Evolutionary conservation across 2,888 invertebrate species (phyloP).

Genomic region (Uropetala carovei): DNA sequence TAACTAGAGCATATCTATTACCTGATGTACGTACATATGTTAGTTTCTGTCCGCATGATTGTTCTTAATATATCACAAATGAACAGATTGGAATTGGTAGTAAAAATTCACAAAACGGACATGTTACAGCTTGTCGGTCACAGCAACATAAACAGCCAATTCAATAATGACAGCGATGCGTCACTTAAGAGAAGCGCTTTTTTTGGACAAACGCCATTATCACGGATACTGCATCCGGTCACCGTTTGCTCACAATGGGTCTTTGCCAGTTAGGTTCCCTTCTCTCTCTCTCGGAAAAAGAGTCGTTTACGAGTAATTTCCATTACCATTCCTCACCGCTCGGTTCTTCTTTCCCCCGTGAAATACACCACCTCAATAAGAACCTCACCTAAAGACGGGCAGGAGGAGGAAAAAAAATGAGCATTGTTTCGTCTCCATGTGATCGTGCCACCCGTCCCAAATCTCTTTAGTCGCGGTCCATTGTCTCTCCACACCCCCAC

Average conservation of each 20-base stretch:
- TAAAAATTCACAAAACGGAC: no score
- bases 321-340: background rate
- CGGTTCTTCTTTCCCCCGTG: background rate
- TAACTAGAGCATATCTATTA: no score
- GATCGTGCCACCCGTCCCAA: conserved; percentile 36
- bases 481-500: conserved; percentile 15
- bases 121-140: background rate
- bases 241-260: background rate
- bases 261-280: background rate
- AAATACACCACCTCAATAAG: conserved; percentile 15
- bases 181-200: conserved; percentile 3
- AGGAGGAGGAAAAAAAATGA: background rate
- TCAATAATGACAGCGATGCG: background rate
- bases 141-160: background rate
- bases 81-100: no score
- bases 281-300: background rate
- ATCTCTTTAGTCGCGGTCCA: conserved; percentile 1
- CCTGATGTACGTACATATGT: no score
- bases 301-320: background rate
- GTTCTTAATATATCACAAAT: no score
- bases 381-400: background rate
- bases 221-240: background rate
- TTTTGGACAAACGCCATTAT: background rate
- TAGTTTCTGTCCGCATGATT: no score
- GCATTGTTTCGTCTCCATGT: conserved; percentile 2